Conservation (phyloP, 37 sponge, comb jelly and placozoan species). For the Lycopodina hypogea region DNA sequence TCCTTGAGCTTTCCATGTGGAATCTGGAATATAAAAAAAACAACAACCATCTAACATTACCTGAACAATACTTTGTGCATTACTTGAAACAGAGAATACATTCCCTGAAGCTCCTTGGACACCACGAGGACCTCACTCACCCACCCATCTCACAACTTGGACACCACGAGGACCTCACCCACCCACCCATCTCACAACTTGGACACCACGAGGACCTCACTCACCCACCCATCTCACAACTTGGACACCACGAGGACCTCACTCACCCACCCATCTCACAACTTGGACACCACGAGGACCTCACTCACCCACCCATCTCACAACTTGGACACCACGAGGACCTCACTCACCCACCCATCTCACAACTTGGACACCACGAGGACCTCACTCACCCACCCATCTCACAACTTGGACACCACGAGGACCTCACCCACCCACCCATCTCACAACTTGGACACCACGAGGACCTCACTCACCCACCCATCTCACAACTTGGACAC, state of each 20-base stretch:
- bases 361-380: constrained; percentile 24
- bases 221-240: constrained; percentile 41
- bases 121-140: constrained; percentile 16
- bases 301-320: constrained; percentile 45
- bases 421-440: too few species aligned
- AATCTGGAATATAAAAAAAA: constrained; percentile 27
- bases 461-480: constrained; percentile 19
- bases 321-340: too few species aligned
- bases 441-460: constrained; percentile 25
- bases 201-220: constrained; percentile 8
- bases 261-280: too few species aligned
- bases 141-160: constrained; percentile 38
- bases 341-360: too few species aligned
- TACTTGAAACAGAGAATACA: too few species aligned
- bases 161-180: too few species aligned
- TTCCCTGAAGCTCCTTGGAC: constrained; percentile 23
- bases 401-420: constrained; percentile 27
- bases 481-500: constrained; percentile 38
- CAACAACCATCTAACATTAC: constrained; percentile 16
- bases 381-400: constrained; percentile 33
- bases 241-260: too few species aligned
- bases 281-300: constrained; percentile 11
- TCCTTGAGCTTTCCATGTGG: constrained; percentile 29
- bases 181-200: too few species aligned
- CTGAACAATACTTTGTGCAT: too few species aligned